Conservation (phyloP, 37 sponge, comb jelly and placozoan species). For the Aphrocallistes beatrix region DNA sequence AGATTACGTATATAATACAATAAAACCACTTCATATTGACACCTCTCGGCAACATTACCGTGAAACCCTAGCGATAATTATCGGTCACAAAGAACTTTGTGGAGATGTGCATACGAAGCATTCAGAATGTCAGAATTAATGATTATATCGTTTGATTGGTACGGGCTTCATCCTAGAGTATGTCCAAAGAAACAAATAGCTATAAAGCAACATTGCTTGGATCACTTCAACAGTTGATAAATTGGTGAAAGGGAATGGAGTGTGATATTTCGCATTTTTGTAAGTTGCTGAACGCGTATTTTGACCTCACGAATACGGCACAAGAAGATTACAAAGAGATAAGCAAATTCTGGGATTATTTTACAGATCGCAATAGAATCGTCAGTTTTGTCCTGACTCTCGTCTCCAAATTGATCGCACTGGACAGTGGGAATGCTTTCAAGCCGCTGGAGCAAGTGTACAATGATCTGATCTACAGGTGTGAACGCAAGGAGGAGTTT, state of each 20-base stretch:
- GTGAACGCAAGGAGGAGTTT: neutral
- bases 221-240: no score
- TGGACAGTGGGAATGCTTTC: slow-evolving; percentile 15
- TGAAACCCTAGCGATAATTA: no score
- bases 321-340: slow-evolving; percentile 11
- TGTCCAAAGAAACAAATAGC: no score
- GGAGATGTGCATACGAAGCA: no score
- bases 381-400: slow-evolving; percentile 15
- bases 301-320: neutral
- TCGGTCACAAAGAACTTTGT: no score
- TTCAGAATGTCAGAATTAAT: no score
- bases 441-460: slow-evolving; percentile 3
- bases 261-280: slow-evolving; percentile 16
- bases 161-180: no score
- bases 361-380: slow-evolving; percentile 6
- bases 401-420: neutral
- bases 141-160: no score
- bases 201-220: no score
- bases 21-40: no score
- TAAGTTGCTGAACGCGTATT: neutral
- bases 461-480: neutral
- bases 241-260: neutral
- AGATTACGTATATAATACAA: no score
- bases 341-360: neutral
- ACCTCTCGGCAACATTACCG: no score